Evolutionary conservation across 2,888 invertebrate genomes (phyloP).

Genomic region (Leuctra nigra): DNA sequence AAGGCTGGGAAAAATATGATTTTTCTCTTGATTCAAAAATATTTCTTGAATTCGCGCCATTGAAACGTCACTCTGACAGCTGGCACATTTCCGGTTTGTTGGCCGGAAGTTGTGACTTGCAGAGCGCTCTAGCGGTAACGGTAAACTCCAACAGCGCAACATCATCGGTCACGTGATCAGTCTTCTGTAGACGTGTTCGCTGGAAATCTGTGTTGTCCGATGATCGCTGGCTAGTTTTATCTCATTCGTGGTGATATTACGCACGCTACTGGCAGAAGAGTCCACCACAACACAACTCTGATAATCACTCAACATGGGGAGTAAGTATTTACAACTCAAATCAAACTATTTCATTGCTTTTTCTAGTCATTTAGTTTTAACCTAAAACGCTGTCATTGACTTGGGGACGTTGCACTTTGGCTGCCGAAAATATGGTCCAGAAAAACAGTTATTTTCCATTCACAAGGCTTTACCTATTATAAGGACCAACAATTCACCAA

Average conservation of each 20-base stretch:
- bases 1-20: too few species aligned
- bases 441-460: too few species aligned
- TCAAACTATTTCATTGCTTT: conserved; percentile 25
- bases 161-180: conserved; percentile 64
- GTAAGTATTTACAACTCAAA: conserved; percentile 45
- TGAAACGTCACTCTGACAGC: too few species aligned
- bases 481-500: too few species aligned
- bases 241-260: neutral
- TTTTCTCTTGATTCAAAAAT: too few species aligned
- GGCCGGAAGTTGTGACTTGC: conserved; percentile 10
- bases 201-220: neutral
- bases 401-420: neutral
- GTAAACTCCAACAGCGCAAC: conserved; percentile 43
- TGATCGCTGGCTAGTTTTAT: neutral
- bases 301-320: conserved; percentile 51
- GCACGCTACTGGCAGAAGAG: neutral
- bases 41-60: too few species aligned
- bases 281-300: neutral
- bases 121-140: conserved; percentile 12
- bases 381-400: neutral
- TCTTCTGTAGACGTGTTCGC: conserved; percentile 39
- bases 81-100: conserved; percentile 1
- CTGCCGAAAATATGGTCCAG: neutral
- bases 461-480: too few species aligned
- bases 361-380: conserved; percentile 38